phyloP scores from a whole-genome alignment of 2,888 invertebrate genomes.

The Eupithecia subumbrata region DNA sequence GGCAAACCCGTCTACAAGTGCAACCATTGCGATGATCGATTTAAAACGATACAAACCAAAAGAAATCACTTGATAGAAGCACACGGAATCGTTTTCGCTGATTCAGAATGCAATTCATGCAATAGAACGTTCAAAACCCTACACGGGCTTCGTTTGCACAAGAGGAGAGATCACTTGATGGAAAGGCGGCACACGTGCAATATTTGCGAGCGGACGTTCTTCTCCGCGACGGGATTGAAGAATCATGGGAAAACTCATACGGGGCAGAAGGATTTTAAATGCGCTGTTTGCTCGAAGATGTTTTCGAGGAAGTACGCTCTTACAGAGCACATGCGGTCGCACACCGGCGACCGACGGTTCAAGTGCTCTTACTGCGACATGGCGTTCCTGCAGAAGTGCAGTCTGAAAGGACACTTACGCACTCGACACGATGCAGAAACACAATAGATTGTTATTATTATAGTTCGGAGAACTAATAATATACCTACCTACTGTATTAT shows the following conservation, averaged over 20 bases:
- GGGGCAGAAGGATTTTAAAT: constrained; percentile 57
- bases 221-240: constrained; percentile 52
- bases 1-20: constrained; percentile 51
- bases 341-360: constrained; percentile 60
- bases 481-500: too few species aligned
- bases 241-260: constrained; percentile 67
- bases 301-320: constrained; percentile 46
- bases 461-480: not conserved
- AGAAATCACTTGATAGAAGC: constrained; percentile 62
- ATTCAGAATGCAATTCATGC: constrained; percentile 63
- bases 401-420: constrained; percentile 72
- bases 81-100: constrained; percentile 55
- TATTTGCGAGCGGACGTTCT: constrained; percentile 72
- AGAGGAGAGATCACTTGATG: constrained; percentile 69
- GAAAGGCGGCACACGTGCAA: constrained; percentile 69
- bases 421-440: constrained; percentile 55
- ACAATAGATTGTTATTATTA: not conserved
- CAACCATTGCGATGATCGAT: constrained; percentile 59
- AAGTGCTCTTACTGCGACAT: constrained; percentile 70
- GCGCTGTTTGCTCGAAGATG: constrained; percentile 63
- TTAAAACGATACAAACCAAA: constrained; percentile 49
- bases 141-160: constrained; percentile 48
- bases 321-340: constrained; percentile 23
- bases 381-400: constrained; percentile 75
- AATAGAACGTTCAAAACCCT: constrained; percentile 59